These are phyloP conservation scores for Achroia grisella DNA, from an alignment of 1,140 invertebrate genomes.

Conservation along the genomic window DNA sequence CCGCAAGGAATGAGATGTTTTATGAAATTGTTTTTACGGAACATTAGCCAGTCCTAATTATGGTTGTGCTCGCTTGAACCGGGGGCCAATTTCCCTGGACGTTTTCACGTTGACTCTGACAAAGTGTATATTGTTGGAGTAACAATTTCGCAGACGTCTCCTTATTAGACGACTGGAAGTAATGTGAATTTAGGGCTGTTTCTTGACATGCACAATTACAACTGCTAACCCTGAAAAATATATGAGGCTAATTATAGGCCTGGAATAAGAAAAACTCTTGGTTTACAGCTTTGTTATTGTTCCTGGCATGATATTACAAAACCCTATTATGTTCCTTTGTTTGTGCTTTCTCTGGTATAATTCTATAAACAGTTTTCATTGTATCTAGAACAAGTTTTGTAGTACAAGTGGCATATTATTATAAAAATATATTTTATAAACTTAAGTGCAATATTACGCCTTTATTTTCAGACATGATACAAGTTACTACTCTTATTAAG, in stretches of 20 bases:
- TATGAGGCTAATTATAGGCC: constrained; percentile 2
- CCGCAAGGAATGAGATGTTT: constrained; percentile 57
- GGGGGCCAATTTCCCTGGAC: constrained; percentile 55
- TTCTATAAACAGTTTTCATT: too few relatives aligned
- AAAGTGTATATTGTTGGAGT: constrained; percentile 31
- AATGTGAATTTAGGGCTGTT: constrained; percentile 23
- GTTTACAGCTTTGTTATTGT: background rate
- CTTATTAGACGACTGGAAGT: constrained; percentile 29
- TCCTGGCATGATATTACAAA: too few relatives aligned
- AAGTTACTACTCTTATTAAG: too few relatives aligned
- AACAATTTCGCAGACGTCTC: constrained; percentile 25
- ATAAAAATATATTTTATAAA: too few relatives aligned
- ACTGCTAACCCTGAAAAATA: background rate
- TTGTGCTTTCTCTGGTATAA: too few relatives aligned
- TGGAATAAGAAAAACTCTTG: background rate
- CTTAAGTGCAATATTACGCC: too few relatives aligned
- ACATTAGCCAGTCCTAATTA: constrained; percentile 69
- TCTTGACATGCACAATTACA: constrained; percentile 7
- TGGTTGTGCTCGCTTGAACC: constrained; percentile 40
- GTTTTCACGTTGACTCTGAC: constrained; percentile 59
- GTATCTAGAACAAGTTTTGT: too few relatives aligned
- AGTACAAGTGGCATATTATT: too few relatives aligned
- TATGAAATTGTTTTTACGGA: constrained; percentile 71
- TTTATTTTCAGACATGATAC: too few relatives aligned
- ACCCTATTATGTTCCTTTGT: too few relatives aligned